Evolutionary conservation across 2,113 vertebrate genomes (phyloP).

Genomic region (Amblyopsis rosae): DNA sequence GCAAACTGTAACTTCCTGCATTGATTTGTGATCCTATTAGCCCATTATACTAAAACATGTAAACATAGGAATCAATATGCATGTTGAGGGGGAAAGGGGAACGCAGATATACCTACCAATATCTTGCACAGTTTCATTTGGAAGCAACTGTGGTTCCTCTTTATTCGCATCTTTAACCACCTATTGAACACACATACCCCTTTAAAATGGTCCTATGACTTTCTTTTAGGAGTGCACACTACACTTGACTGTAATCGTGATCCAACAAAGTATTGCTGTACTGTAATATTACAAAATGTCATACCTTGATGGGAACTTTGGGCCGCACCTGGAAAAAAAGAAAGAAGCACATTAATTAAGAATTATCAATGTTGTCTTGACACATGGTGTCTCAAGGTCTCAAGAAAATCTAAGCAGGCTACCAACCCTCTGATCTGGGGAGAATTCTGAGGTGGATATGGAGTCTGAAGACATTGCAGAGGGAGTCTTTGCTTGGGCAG

Average conservation of each 20-base stretch:
- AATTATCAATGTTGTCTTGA: neutral
- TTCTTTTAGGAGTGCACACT: neutral
- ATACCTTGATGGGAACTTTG: constrained; percentile 65
- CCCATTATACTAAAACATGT: neutral
- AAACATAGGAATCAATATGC: neutral
- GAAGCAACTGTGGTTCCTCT: constrained; percentile 89
- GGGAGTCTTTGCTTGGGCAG: constrained; percentile 79
- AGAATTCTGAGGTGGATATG: constrained; percentile 84
- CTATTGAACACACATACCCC: constrained; percentile 40
- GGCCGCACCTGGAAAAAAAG: constrained; percentile 64
- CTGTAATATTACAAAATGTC: neutral
- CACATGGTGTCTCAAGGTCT: neutral
- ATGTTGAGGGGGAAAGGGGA: neutral
- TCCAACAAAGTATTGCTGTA: neutral
- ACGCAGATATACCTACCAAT: constrained; percentile 55
- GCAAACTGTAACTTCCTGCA: neutral
- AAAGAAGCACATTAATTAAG: neutral
- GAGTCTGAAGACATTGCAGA: constrained; percentile 84
- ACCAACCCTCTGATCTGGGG: constrained; percentile 87
- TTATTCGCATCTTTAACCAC: constrained; percentile 79
- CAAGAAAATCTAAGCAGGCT: neutral
- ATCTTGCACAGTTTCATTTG: constrained; percentile 91
- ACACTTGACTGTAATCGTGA: neutral
- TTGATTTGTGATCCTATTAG: neutral
- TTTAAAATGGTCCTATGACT: neutral